These are phyloP conservation scores for Chondrosia reniformis DNA, from an alignment of 37 sponge, comb jelly and placozoan species.

Conservation along the genomic window DNA sequence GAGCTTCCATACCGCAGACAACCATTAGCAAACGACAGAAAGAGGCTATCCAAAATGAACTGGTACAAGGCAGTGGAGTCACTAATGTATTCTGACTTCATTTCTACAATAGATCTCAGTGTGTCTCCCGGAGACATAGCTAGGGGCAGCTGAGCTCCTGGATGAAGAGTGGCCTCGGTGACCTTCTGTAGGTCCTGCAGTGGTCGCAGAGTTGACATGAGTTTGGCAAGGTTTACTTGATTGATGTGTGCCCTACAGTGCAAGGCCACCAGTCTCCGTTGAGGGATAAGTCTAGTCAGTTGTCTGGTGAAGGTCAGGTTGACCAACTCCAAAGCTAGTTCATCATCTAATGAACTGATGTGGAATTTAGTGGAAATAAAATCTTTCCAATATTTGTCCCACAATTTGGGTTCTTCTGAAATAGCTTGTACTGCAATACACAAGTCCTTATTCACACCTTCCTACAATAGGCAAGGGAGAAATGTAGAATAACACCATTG, in stretches of 20 bases:
- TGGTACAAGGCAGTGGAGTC: conserved; percentile 30
- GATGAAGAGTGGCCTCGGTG: not conserved
- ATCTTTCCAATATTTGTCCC: conserved; percentile 60
- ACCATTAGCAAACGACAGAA: conserved; percentile 41
- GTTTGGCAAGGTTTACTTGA: conserved; percentile 66
- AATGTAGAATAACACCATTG: too few species aligned
- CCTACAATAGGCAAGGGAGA: too few species aligned
- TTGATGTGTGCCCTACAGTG: conserved; percentile 54
- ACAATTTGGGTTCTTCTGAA: conserved; percentile 14
- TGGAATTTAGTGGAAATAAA: conserved; percentile 54
- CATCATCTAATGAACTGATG: conserved; percentile 6
- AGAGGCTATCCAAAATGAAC: conserved; percentile 52
- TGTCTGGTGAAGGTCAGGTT: conserved; percentile 31
- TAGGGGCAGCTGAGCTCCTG: not conserved
- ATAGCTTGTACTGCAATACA: conserved; percentile 36
- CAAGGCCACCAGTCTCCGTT: conserved; percentile 30
- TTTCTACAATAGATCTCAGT: not conserved
- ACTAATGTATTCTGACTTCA: conserved; percentile 12
- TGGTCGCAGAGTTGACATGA: conserved; percentile 57
- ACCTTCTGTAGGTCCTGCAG: conserved; percentile 23
- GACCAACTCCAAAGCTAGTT: conserved; percentile 27
- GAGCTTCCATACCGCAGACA: not conserved
- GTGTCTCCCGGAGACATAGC: not conserved
- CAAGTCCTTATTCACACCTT: not conserved
- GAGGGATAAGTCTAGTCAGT: conserved; percentile 16